phyloP scores from a whole-genome alignment of 2,113 vertebrate genomes.

The Sylvilagus bachmani region DNA sequence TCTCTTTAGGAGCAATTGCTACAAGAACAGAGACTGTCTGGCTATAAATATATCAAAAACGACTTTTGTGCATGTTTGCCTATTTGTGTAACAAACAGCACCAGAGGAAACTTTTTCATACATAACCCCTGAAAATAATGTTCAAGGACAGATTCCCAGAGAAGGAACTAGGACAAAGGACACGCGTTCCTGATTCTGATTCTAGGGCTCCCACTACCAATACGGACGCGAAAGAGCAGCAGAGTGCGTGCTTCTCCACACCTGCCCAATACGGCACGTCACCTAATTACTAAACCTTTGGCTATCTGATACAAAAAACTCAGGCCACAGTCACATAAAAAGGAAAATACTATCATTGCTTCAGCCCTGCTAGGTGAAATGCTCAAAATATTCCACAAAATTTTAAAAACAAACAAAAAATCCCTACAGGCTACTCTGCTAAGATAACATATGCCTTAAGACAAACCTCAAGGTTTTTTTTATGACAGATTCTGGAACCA shows the following conservation, averaged over 20 bases:
- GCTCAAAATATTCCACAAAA: slow-evolving; percentile 63
- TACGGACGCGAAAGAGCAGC: not conserved
- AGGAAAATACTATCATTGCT: not conserved
- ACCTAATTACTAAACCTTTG: slow-evolving; percentile 10
- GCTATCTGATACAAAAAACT: slow-evolving; percentile 2
- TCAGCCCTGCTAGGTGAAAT: slow-evolving; percentile 25
- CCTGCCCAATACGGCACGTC: not conserved
- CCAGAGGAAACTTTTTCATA: slow-evolving; percentile 23
- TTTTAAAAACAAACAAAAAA: slow-evolving; percentile 23
- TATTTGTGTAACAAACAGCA: slow-evolving; percentile 11
- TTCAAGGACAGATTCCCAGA: slow-evolving; percentile 14
- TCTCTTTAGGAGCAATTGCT: slow-evolving; percentile 19
- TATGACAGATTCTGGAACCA: slow-evolving; percentile 57
- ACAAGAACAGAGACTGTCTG: slow-evolving; percentile 14
- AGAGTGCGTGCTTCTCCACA: not conserved
- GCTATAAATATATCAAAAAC: not conserved
- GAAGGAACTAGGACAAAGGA: not conserved
- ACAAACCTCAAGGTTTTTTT: slow-evolving; percentile 59
- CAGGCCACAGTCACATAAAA: not conserved
- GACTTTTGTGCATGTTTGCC: not conserved
- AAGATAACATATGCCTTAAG: slow-evolving; percentile 62
- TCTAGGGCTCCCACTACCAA: not conserved
- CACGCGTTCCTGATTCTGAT: not conserved
- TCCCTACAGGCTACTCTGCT: slow-evolving; percentile 26
- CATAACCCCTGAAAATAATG: not conserved